Base-by-base conservation (phyloP, 2,888 invertebrate species). In the Muscina levida region DNA sequence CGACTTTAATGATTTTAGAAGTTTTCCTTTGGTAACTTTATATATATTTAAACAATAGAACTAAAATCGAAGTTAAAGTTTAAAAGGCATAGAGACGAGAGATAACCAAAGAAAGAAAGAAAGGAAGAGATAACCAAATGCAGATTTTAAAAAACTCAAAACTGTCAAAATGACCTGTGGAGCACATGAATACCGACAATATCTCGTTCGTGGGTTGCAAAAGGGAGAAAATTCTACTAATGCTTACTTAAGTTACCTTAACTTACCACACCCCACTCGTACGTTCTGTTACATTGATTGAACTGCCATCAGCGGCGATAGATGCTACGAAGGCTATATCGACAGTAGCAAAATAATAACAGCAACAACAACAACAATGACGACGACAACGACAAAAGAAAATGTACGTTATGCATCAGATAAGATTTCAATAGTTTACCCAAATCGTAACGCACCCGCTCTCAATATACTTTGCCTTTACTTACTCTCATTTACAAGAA, bases 381-480 rank as follows among this genome's bases (percentile, higher is more conserved):
- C n/a, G n/a, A n/a, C n/a, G n/a, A n/a, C n/a, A 15, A 17, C 57
- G 57, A 57, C 24, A 44, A 44, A 46, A 2, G 48, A n/a, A 71
- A 51, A 37, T 19, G 13, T 48, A 19, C 46, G 37, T 11, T 62
- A 72, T 44, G 72, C 48, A 71, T 59, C 67, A 68, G 62, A 71
- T 75, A 71, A 66, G 67, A 70, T 79, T 74, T 72, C 59, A 65
- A 67, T 67, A 75, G 59, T 79, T 74, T 59, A n/a, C 59, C 10
- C 26, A 8, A 19, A 17, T 48, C 11, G 39, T 57, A 11, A 48
- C 31, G 62, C 46, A 53, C 44, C 15, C 2, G 10, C 24, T 24
- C 72, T 17, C 24, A 62, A 57, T n/a, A 39, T 2, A 68, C 39
- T 31, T 11, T 31, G 37, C 42, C 19, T 26, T 11, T 31, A 22